Base-by-base conservation (phyloP, 2,888 invertebrate species). In the Sarcophaga subvicina region DNA sequence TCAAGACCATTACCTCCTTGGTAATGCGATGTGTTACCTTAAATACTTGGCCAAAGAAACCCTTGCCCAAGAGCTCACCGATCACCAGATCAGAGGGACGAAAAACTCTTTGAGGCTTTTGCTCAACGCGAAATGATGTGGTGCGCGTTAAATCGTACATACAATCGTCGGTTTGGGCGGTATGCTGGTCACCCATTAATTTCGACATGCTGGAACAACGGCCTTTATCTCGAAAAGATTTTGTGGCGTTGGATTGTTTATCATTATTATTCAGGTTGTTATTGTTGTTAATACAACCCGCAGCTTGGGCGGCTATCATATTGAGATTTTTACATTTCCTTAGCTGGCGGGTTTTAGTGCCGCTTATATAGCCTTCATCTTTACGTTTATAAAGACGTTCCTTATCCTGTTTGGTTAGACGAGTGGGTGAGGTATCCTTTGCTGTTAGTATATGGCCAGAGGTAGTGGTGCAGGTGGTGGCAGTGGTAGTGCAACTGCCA, bases 1-100 rank as follows among this genome's bases (percentile, higher is more conserved):
- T 99, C 64, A 99, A 95, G 89, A 99, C 98, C 98, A 99, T 98
- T 67, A 98, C 97, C 94, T 99, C 98, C 88, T 96, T 96, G 0
- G 98, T 98, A 89, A 96, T 96, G 76, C 97, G 95, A 92, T 98
- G 98, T 0, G 98, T 98, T 80, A 98, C 98, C 94, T 98, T 97
- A 93, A 96, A 97, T 83, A 97, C 98, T 93, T 98, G 97, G 2
- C 99, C 99, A 93, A 98, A 99, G 94, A 98, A 99, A 0, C 99
- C 99, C 90, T 97, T 96, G 4, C 98, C 98, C 17, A 98, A 94
- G 6, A 98, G 94, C 92, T 98, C 98, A 60, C 98, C 98, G 94
- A 97, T 94, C 0, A 98, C 96, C 76, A 99, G 94, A 94, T 99
- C 99, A 27, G 96, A 96, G n/a, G 98, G 97, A 4, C 98, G 95